Percentiles rank a stretch among this genome's conserved stretches.
These are phyloP conservation scores for Sebastes vulpes DNA, from an alignment of 2,797 vertebrate species.

Conservation along the genomic window DNA sequence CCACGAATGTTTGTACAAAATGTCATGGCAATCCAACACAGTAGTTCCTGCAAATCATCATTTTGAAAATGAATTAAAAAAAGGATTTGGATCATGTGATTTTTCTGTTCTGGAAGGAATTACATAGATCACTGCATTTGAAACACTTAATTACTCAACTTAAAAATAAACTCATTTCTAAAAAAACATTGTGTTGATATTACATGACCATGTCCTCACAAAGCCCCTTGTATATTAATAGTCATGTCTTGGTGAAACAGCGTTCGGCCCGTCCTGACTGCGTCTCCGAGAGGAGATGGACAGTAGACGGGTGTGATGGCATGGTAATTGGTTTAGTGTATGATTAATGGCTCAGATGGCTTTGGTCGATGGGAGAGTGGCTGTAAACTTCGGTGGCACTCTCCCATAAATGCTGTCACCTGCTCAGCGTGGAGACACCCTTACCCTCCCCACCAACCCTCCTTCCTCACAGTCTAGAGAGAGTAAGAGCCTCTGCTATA, in stretches of 20 bases:
- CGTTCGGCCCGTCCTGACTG: constrained; percentile 2
- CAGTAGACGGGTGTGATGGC: constrained; percentile 48
- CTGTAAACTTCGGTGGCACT: constrained; percentile 53
- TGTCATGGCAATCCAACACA: too few relatives aligned
- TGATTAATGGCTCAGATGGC: constrained; percentile 66
- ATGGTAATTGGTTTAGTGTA: constrained; percentile 67
- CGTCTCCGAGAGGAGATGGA: constrained; percentile 34
- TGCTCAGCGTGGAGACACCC: background rate
- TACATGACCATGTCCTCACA: background rate
- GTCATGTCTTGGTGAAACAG: background rate
- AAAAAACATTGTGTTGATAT: background rate
- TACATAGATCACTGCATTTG: background rate
- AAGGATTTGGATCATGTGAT: background rate
- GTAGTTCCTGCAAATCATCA: too few relatives aligned
- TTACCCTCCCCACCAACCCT: background rate
- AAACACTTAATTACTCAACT: background rate
- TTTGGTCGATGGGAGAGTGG: constrained; percentile 54
- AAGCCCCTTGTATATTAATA: constrained; percentile 24
- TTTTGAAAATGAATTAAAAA: too few relatives aligned
- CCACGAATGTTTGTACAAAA: background rate
- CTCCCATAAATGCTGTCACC: constrained; percentile 49
- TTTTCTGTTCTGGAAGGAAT: background rate
- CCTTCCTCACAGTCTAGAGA: background rate
- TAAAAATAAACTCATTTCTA: background rate
- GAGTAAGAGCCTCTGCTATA: constrained; percentile 3